A percentile compares a stretch with the other conserved stretches of the same genome.
These are phyloP conservation scores for Phrynocephalus versicolor DNA, from an alignment of 2,113 vertebrate genomes.

Conservation along the genomic window DNA sequence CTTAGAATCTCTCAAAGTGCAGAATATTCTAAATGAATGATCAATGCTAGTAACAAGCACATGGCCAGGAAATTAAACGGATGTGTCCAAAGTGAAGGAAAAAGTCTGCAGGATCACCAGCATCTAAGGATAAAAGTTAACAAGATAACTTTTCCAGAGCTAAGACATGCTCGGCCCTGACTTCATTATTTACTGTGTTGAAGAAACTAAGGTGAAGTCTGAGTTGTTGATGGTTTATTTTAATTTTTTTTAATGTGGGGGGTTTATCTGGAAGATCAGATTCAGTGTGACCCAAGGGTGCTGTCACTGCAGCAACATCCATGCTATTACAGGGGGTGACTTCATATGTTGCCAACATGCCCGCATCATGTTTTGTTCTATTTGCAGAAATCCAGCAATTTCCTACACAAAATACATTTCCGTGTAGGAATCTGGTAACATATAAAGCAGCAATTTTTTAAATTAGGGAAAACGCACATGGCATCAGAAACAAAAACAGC, in stretches of 20 bases:
- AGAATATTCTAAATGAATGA: background rate
- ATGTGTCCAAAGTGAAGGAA: background rate
- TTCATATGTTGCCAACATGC: background rate
- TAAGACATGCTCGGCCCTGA: background rate
- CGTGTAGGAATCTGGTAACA: background rate
- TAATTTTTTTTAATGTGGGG: no score
- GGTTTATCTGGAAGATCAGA: background rate
- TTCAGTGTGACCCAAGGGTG: background rate
- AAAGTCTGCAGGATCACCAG: background rate
- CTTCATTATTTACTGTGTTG: background rate
- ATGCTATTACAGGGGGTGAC: background rate
- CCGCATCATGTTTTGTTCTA: background rate
- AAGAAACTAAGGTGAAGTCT: background rate
- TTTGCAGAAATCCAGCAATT: background rate
- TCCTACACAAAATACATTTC: background rate
- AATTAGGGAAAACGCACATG: background rate
- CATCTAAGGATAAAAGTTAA: background rate
- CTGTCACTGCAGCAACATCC: background rate
- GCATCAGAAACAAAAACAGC: background rate
- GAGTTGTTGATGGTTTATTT: background rate
- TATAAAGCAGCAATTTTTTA: background rate
- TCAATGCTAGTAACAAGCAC: background rate
- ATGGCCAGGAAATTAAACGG: background rate
- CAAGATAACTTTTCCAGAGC: background rate
- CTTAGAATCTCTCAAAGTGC: background rate